Evolutionary conservation across 1,140 invertebrate genomes (phyloP), one percentile per base, ranked within the genome.

Genomic region (Cotesia chilonis): DNA sequence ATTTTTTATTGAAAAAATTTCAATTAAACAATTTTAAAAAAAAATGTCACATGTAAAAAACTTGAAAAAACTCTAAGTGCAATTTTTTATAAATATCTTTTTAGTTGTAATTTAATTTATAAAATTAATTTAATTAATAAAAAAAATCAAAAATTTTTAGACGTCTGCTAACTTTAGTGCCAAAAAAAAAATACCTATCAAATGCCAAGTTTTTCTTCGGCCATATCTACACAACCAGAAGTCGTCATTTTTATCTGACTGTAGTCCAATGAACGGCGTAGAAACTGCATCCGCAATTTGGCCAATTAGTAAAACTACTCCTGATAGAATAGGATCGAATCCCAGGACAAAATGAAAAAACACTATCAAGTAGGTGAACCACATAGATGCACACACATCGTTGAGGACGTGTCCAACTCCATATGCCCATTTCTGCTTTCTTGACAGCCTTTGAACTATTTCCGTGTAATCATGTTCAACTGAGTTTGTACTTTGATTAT

Each of bases 351-450:
- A 89, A 82, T 97, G 93, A 81, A 97, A 94, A 86, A 92, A 99
- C 17, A 98, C 91, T 75, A 99, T 88, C n/a, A 98, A 88, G 87
- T 99, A 99, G 0, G 95, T 96, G 83, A 99, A 99, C 97, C 97
- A 98, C 90, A 99, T 95, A 61, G 95, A 95, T 47, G 96, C 95
- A 88, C 95, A 97, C 4, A 98, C 89, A 88, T 99, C 97, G 86
- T 98, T 98, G 36, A 97, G 87, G 38, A 98, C 91, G 88, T 98
- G 97, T 0, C 86, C 86, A 3, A 83, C 75, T n/a, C 86, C 86
- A 66, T 85, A 87, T 1, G 82, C 76, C 20, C 84, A 69, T 77
- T 80, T 85, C 69, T 76, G 73, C 70, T 65, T 72, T 20, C n/a
- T 68, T 7, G 76, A 67, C 3, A 82, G 66, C 47, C 78, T 75